Conservation (phyloP, 2,888 invertebrate species). For the Napeogenes sylphis region DNA sequence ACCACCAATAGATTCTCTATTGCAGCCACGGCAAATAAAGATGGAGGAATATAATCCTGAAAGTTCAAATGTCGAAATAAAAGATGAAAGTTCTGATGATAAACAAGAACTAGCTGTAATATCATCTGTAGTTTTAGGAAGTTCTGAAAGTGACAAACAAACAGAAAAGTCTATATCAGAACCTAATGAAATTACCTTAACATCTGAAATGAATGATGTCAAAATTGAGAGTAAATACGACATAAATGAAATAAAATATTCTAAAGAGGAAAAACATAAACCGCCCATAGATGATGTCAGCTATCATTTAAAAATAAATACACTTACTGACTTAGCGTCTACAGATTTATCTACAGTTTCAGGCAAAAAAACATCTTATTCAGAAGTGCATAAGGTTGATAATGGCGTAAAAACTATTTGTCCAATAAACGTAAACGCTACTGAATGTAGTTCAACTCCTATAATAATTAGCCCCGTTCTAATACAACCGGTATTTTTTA, state of each 20-base stretch:
- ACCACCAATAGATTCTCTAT: background rate
- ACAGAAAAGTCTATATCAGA: no score
- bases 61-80: constrained; percentile 4
- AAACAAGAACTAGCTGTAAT: no score
- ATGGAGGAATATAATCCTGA: constrained; percentile 12
- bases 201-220: no score
- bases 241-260: constrained; percentile 11
- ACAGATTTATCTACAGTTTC: constrained; percentile 32
- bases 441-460: constrained; percentile 46
- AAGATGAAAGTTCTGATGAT: no score
- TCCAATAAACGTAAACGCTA: constrained; percentile 52
- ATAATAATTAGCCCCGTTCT: constrained; percentile 64
- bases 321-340: constrained; percentile 47
- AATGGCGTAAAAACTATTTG: constrained; percentile 51
- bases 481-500: constrained; percentile 59
- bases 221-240: background rate
- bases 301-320: constrained; percentile 68
- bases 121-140: background rate
- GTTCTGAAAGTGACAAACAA: no score
- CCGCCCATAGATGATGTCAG: constrained; percentile 53
- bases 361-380: constrained; percentile 34
- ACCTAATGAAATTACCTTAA: no score
- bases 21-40: constrained; percentile 8
- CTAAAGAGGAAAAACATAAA: constrained; percentile 27
- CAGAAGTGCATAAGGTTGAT: constrained; percentile 31